A percentile compares a stretch with the other conserved stretches of the same genome.
Evolutionary conservation across 2,113 vertebrate species (phyloP).

Genomic region (Ptilonorhynchus violaceus): DNA sequence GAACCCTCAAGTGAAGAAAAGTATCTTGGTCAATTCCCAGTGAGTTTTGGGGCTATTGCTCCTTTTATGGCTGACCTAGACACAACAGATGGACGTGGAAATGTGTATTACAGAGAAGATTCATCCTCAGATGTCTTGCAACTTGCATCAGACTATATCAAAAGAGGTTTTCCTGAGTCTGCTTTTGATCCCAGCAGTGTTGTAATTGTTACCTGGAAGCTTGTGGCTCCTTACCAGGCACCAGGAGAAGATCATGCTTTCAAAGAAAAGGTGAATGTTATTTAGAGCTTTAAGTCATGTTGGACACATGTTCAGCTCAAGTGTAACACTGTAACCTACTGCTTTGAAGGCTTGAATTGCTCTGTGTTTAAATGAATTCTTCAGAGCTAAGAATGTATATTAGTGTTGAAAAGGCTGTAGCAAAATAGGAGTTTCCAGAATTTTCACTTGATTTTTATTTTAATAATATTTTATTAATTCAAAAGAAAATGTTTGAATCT

Average conservation of each 20-base stretch:
- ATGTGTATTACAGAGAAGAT: slow-evolving; percentile 86
- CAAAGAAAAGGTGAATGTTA: slow-evolving; percentile 73
- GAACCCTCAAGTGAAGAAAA: slow-evolving; percentile 75
- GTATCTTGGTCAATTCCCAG: slow-evolving; percentile 81
- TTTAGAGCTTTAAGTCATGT: background rate
- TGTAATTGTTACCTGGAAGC: slow-evolving; percentile 85
- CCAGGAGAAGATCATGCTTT: slow-evolving; percentile 36
- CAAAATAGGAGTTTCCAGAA: background rate
- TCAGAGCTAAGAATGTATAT: background rate
- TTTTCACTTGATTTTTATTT: background rate
- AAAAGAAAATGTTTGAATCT: background rate
- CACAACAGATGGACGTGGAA: slow-evolving; percentile 80
- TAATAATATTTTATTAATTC: background rate
- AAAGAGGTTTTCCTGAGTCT: slow-evolving; percentile 79
- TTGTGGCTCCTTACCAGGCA: slow-evolving; percentile 71
- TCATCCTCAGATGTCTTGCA: slow-evolving; percentile 67
- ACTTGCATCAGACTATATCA: slow-evolving; percentile 74
- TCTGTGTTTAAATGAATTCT: background rate
- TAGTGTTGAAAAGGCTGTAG: background rate
- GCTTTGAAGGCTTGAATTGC: background rate
- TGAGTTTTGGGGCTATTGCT: slow-evolving; percentile 82
- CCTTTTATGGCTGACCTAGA: slow-evolving; percentile 88
- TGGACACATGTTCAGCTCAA: background rate
- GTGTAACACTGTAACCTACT: background rate
- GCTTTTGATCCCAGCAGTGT: slow-evolving; percentile 74